Evolutionary conservation across 2,797 vertebrate genomes (phyloP), one percentile per base, ranked within the genome.

Genomic region (Mormyrus hasselquistii): DNA sequence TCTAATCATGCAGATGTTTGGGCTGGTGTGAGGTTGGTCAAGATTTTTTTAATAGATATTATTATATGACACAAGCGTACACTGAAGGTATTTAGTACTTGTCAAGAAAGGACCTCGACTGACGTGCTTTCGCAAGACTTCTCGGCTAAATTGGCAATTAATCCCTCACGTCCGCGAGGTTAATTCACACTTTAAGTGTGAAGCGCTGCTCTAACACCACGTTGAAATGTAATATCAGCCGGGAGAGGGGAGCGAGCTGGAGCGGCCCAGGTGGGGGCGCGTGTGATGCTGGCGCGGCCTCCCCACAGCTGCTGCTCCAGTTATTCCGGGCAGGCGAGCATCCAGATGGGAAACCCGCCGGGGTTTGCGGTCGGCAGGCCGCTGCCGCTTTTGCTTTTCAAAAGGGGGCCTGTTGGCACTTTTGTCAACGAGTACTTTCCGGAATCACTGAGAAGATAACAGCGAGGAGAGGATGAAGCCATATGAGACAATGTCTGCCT

Each of bases 141-240:
- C 79, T 49, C 19, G 4, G 49, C 44, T 49, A 84, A 84, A 84
- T 52, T 52, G 49, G 44, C 44, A 84, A 52, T 84, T 84, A 84
- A 50, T 84, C 22, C 44, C 41, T 52, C 82, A 84, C 82, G 49
- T 84, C 22, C 49, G 9, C 22, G 9, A 84, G 82, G 49, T 84
- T 84, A 49, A 84, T 84, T 84, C 44, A 84, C 82, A 84, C 49
- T 84, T 84, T 84, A 52, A 44, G 38, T 79, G 73, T 79, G 73
- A 79, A 79, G 73, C 44, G 73, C 73, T 44, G 38, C 14, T 79
- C 38, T 79, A 44, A 44, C 73, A n/a, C 73, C 16, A 0, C 41
- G 73, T 44, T 19, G 41, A 41, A 79, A 79, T 79, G 34, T 47
- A 44, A 79, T 47, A 41, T 79, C 19, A 41, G 38, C 38, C 19